Percentiles rank a stretch among this genome's conserved stretches.
These are phyloP conservation scores for Diachasmimorpha longicaudata DNA, from an alignment of 1,140 invertebrate species.

Conservation along the genomic window DNA sequence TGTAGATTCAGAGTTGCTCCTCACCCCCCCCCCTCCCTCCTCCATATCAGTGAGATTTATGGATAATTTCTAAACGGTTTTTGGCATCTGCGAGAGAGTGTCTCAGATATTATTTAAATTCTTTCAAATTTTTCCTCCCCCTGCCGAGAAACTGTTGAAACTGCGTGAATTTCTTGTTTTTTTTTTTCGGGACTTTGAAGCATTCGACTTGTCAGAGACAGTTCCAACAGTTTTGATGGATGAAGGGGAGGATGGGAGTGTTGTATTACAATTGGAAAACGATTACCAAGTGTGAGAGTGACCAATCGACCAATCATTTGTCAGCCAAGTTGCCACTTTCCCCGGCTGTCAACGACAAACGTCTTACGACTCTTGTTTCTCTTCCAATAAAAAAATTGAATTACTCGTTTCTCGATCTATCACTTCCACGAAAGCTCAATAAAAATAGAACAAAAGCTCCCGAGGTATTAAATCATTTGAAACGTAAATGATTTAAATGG, in stretches of 20 bases:
- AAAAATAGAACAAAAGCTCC: neutral
- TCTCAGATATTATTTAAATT: conserved; percentile 49
- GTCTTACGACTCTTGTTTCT: conserved; percentile 26
- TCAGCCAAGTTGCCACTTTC: conserved; percentile 32
- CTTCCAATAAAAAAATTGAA: neutral
- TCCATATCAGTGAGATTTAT: neutral
- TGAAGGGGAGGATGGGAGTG: conserved; percentile 29
- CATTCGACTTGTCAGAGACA: conserved; percentile 33
- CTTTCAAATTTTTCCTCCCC: conserved; percentile 34
- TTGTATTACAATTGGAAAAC: conserved; percentile 64
- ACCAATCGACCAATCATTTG: conserved; percentile 49
- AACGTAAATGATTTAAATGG: too few relatives aligned
- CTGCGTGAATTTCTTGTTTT: neutral
- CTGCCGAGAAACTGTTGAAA: neutral
- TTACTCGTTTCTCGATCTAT: neutral
- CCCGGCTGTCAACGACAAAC: conserved; percentile 25
- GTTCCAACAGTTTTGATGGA: conserved; percentile 35
- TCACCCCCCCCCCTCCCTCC: too few relatives aligned
- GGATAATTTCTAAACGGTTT: conserved; percentile 10
- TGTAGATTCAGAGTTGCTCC: conserved; percentile 51
- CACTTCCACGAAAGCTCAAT: neutral
- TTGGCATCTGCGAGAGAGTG: conserved; percentile 14
- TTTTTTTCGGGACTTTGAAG: conserved; percentile 21
- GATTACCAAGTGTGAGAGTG: conserved; percentile 60
- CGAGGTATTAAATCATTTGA: too few relatives aligned